Base-by-base conservation (phyloP, 2,113 vertebrate species). In the Phainopepla nitens region DNA sequence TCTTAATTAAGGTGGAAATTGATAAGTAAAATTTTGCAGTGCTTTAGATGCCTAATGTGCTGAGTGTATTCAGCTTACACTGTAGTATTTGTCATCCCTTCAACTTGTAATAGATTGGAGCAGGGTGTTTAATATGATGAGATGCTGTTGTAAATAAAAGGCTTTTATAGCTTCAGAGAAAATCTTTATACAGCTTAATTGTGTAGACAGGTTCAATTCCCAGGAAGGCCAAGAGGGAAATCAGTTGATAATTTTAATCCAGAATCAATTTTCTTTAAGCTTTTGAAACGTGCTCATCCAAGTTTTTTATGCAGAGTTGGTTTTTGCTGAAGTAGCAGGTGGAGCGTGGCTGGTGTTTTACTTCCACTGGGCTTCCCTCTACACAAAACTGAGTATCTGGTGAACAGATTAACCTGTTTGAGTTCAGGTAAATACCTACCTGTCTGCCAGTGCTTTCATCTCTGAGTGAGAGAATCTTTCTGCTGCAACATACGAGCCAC, bases 111-210 rank as follows among this genome's bases (percentile, higher is more conserved):
- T 93, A 81, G 78, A 83, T 94, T 62, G 77, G 75, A 89, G 62
- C 36, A 50, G 57, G 54, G 45, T 88, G 92, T 84, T 95, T 77
- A 54, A 82, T 84, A 56, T 73, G 77, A 70, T 91, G 71, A 87
- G 96, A 76, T 61, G 88, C 1, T 0, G 31, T 53, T 96, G 62
- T 89, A 94, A 97, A 95, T 89, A 96, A 78, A 71, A 85, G 69
- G 24, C 66, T 85, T 81, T 91, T 92, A 87, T 14, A 95, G 70
- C 60, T 85, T 86, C 73, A 75, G 81, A 86, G 78, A 91, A 97
- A 94, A 95, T 88, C 93, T 93, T 96, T 92, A 70, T 41, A 35
- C 58, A 42, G 51, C 87, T 97, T 96, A 95, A 95, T 96, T 93
- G 87, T 78, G 36, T 79, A 73, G 73, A 91, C 68, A 91, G 71